phyloP scores from a whole-genome alignment of 92 coral and sea anemone species.

The Micromussa lordhowensis region DNA sequence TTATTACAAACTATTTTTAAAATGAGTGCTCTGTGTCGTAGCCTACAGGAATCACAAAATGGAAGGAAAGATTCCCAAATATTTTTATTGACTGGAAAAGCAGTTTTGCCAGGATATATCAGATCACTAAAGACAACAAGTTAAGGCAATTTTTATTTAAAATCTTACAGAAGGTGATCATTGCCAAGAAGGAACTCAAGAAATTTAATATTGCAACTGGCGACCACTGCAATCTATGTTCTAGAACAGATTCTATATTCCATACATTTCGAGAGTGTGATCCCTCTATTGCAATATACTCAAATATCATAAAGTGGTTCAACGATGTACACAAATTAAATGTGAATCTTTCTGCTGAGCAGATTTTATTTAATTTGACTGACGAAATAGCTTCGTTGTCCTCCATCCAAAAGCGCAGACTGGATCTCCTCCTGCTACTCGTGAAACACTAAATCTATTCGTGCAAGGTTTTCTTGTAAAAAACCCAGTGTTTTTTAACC shows the following conservation, averaged over 20 bases:
- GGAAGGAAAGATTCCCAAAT: background rate
- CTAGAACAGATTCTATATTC: background rate
- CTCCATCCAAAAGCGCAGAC: background rate
- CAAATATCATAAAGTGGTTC: background rate
- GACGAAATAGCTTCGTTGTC: background rate
- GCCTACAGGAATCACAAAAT: background rate
- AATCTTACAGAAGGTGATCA: background rate
- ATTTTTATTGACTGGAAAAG: background rate
- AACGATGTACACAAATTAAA: background rate
- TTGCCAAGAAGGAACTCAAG: background rate
- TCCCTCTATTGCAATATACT: background rate
- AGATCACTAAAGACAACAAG: background rate
- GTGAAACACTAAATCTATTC: background rate
- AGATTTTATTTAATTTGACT: background rate
- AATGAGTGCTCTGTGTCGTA: constrained; percentile 1
- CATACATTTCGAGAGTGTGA: too few species aligned
- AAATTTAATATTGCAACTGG: constrained; percentile 34
- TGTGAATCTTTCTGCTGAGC: background rate
- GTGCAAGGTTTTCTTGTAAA: background rate
- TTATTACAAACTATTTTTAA: background rate
- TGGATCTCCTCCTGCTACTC: background rate
- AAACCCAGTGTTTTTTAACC: background rate
- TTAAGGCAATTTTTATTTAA: background rate
- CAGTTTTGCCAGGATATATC: background rate
- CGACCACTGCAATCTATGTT: background rate